phyloP scores from a whole-genome alignment of 2,113 vertebrate genomes.

The Neoarius graeffei region DNA sequence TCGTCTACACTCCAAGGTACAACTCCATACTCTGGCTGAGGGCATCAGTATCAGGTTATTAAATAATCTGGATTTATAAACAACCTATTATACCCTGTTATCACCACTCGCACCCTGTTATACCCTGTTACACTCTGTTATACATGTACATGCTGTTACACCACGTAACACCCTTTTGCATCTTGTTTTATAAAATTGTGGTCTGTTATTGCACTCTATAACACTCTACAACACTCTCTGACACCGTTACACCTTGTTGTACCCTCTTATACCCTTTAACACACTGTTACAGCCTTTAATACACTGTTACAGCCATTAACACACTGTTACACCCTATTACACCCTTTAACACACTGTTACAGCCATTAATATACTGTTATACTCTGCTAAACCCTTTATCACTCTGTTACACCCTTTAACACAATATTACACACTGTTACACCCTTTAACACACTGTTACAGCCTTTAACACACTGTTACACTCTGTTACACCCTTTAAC shows the following conservation, averaged over 20 bases:
- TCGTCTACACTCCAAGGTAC: constrained; percentile 82
- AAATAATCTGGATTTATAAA: neutral
- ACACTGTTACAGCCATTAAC: neutral
- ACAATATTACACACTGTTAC: neutral
- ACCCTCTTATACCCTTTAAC: neutral
- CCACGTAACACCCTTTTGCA: neutral
- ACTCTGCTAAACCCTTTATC: neutral
- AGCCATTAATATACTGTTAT: neutral
- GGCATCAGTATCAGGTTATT: neutral
- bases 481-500: neutral
- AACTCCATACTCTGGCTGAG: neutral
- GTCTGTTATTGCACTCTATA: too few relatives aligned
- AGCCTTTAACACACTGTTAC: neutral
- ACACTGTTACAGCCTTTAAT: neutral
- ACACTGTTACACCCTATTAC: neutral
- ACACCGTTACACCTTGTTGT: neutral
- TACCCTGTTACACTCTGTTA: neutral
- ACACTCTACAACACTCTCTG: neutral
- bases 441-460: neutral
- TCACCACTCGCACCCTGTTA: neutral
- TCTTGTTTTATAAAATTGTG: neutral
- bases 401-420: neutral
- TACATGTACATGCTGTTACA: neutral
- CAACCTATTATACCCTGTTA: neutral
- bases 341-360: neutral